Evolutionary conservation across 2,888 invertebrate genomes (phyloP), one percentile per base, ranked within the genome.

Genomic region (Andrena trimmerana): DNA sequence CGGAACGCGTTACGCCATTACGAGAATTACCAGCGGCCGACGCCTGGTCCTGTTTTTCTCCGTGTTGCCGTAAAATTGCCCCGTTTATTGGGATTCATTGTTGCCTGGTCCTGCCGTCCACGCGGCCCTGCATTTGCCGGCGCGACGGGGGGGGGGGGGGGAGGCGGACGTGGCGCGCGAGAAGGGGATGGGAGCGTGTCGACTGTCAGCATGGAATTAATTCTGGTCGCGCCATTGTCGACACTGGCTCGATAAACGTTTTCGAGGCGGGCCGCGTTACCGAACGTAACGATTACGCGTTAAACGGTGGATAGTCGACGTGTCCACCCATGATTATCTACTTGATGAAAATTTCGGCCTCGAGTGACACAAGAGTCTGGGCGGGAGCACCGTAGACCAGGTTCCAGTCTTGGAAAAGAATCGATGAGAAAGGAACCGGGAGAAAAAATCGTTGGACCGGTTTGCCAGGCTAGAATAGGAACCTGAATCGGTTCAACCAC

Each of bases 1-100:
- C 72, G 82, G 54, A 82, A 78, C 85, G 72, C 67, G 88, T 90
- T 84, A 83, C 70, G 83, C 87, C 89, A 91, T 92, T 91, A 90
- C 86, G 84, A 87, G 90, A 90, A 91, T 90, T 90, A 90, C 88
- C 84, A 84, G 68, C 67, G 78, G 65, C 36, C 71, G 62, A 57
- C 78, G 66, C 48, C 62, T 36, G n/a, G 54, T 65, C 48, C 70
- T 84, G 80, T 88, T 88, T 86, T 88, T 87, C 86, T 78, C 87
- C 68, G 72, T 69, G 68, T 73, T 74, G 76, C 78, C 73, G 79
- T 78, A 84, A 88, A 89, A 88, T 89, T 87, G 85, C 60, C 81
- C 69, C 82, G 83, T 87, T 90, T 86, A 90, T 89, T 78, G 89
- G 81, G 75, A 81, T 81, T 81, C 82, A 86, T 86, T 88, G 88